Evolutionary conservation across 53 echinoderm and acorn worm genomes (phyloP).

Genomic region (Luidia sarsii): DNA sequence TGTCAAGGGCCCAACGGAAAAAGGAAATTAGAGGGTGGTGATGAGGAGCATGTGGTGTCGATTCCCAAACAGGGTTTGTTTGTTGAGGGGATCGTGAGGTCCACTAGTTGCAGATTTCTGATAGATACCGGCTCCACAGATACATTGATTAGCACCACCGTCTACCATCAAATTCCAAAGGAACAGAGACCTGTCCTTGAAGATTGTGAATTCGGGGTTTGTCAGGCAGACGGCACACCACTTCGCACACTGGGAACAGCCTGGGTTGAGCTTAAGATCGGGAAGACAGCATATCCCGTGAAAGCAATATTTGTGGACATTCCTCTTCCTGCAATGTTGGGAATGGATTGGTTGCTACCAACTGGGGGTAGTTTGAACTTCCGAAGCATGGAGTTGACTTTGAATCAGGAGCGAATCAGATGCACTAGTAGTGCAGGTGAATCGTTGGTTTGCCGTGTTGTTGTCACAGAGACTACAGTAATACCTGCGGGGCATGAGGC

Average conservation of each 20-base stretch:
- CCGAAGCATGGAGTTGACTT: conserved; percentile 11
- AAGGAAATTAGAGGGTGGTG: background rate
- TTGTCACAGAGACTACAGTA: conserved; percentile 13
- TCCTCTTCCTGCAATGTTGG: conserved; percentile 18
- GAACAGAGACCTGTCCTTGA: conserved; percentile 34
- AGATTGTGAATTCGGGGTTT: background rate
- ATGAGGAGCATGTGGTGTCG: background rate
- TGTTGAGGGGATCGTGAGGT: conserved; percentile 39
- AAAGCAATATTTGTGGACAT: conserved; percentile 51
- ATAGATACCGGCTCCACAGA: conserved; percentile 71
- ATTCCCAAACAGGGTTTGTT: conserved; percentile 18
- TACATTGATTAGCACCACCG: conserved; percentile 23
- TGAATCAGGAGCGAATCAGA: background rate
- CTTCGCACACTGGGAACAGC: conserved; percentile 42
- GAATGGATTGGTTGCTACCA: conserved; percentile 20
- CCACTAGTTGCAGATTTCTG: conserved; percentile 1
- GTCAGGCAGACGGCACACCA: conserved; percentile 55
- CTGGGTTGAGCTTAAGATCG: conserved; percentile 24
- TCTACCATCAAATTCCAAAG: conserved; percentile 34
- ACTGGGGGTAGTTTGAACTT: background rate
- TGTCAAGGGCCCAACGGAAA: background rate
- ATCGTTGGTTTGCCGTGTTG: background rate
- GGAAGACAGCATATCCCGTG: conserved; percentile 6
- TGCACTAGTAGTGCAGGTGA: conserved; percentile 16
- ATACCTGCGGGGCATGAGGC: conserved; percentile 35